phyloP scores from a whole-genome alignment of 2,888 invertebrate species.

The Philaethria dido region DNA sequence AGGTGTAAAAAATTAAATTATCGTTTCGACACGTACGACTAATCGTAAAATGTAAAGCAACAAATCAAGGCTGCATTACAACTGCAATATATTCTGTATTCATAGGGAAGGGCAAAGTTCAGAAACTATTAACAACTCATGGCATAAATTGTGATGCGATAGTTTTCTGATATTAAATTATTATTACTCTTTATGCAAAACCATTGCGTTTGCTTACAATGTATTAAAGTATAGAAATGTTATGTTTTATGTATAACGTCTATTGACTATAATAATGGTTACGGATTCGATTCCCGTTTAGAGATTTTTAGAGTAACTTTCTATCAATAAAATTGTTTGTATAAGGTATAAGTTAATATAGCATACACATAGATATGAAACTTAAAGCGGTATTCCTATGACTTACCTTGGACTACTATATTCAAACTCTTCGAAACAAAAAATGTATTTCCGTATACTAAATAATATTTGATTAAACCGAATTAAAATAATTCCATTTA shows the following conservation, averaged over 20 bases:
- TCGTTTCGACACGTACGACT: background rate
- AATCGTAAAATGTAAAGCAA: slow-evolving; percentile 31
- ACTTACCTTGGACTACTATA: too few relatives aligned
- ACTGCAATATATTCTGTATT: slow-evolving; percentile 43
- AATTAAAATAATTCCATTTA: too few relatives aligned
- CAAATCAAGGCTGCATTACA: slow-evolving; percentile 32
- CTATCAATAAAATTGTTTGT: too few relatives aligned
- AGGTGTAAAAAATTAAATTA: background rate
- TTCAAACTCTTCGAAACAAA: too few relatives aligned
- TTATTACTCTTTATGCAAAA: slow-evolving; percentile 12
- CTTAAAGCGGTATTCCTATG: too few relatives aligned
- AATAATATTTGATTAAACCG: too few relatives aligned
- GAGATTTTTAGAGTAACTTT: too few relatives aligned
- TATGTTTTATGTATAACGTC: background rate
- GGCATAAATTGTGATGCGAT: slow-evolving; percentile 43
- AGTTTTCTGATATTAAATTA: slow-evolving; percentile 28
- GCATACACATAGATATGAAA: too few relatives aligned
- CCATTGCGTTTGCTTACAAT: background rate
- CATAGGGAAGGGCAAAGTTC: slow-evolving; percentile 50
- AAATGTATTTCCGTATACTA: too few relatives aligned
- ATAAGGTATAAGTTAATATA: too few relatives aligned
- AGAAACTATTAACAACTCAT: slow-evolving; percentile 45
- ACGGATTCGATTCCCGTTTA: too few relatives aligned
- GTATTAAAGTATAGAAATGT: background rate
- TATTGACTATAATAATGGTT: too few relatives aligned